Percentiles rank a stretch among this genome's conserved stretches.
phyloP scores from a whole-genome alignment of 2,113 vertebrate species.

The Pelobates fuscus region DNA sequence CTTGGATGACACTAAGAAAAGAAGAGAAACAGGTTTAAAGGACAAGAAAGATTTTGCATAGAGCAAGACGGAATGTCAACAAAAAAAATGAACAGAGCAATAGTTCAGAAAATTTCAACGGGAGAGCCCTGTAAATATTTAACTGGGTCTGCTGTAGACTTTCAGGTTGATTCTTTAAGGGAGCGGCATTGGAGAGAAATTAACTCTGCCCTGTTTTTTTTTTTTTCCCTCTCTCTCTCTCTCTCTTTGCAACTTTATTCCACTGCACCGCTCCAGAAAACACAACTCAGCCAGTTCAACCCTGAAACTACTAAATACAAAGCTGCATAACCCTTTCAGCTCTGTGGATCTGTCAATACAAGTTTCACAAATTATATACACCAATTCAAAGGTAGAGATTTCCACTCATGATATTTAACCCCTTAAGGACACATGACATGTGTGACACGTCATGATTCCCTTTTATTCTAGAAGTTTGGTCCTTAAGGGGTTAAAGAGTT shows the following conservation, averaged over 20 bases:
- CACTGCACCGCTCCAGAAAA: neutral
- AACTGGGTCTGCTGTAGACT: slow-evolving; percentile 35
- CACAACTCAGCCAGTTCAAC: neutral
- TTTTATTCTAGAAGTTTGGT: no score
- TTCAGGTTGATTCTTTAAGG: slow-evolving; percentile 22
- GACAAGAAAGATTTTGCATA: slow-evolving; percentile 14
- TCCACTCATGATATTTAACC: no score
- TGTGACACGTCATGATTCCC: no score
- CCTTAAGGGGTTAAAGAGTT: no score
- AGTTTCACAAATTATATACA: no score
- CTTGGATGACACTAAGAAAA: slow-evolving; percentile 90
- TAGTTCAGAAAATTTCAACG: slow-evolving; percentile 32
- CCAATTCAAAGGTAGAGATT: no score
- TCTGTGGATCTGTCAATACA: no score
- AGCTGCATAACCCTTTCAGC: slow-evolving; percentile 3
- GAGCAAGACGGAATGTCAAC: slow-evolving; percentile 43
- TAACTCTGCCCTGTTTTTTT: slow-evolving; percentile 29
- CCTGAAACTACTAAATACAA: neutral
- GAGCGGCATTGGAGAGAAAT: slow-evolving; percentile 34
- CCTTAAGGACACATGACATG: no score
- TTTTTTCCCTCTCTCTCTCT: neutral
- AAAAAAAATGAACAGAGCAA: slow-evolving; percentile 5
- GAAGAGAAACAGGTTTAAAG: slow-evolving; percentile 55
- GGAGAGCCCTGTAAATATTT: slow-evolving; percentile 39
- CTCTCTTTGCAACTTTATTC: neutral